These are phyloP conservation scores for Gari tellinella DNA, from an alignment of 2,888 invertebrate genomes.

Conservation along the genomic window DNA sequence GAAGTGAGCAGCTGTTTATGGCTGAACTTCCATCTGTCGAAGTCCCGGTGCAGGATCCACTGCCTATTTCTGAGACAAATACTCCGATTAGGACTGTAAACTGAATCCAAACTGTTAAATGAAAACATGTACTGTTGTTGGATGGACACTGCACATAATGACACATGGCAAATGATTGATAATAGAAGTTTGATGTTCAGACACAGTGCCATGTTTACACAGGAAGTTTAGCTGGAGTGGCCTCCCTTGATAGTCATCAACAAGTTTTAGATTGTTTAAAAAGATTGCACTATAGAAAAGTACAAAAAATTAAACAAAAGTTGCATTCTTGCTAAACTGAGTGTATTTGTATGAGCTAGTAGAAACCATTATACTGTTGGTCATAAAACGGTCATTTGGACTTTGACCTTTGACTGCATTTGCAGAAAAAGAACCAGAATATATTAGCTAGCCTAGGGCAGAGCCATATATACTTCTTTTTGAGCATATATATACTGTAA, in stretches of 20 bases:
- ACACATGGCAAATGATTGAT: not conserved
- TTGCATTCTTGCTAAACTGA: too few species aligned
- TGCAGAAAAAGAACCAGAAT: too few species aligned
- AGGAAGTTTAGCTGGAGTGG: conserved; percentile 22
- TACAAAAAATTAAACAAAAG: too few species aligned
- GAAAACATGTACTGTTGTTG: not conserved
- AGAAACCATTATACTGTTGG: too few species aligned
- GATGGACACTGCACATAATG: not conserved
- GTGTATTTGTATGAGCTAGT: too few species aligned
- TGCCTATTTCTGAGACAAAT: conserved; percentile 17
- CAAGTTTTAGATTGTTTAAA: too few species aligned
- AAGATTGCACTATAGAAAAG: too few species aligned
- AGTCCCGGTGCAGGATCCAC: conserved; percentile 32
- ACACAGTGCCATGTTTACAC: conserved; percentile 46
- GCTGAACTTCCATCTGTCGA: conserved; percentile 61
- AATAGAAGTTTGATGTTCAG: not conserved
- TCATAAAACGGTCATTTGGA: too few species aligned
- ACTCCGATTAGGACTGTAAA: not conserved
- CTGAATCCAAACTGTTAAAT: not conserved
- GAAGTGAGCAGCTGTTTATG: conserved; percentile 51
- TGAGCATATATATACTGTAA: too few species aligned
- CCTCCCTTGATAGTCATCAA: conserved; percentile 25
- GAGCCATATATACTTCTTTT: too few species aligned
- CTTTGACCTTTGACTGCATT: too few species aligned
- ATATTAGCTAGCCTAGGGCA: too few species aligned